Evolutionary conservation across 2,113 vertebrate species (phyloP).

Genomic region (Tragulus kanchil): DNA sequence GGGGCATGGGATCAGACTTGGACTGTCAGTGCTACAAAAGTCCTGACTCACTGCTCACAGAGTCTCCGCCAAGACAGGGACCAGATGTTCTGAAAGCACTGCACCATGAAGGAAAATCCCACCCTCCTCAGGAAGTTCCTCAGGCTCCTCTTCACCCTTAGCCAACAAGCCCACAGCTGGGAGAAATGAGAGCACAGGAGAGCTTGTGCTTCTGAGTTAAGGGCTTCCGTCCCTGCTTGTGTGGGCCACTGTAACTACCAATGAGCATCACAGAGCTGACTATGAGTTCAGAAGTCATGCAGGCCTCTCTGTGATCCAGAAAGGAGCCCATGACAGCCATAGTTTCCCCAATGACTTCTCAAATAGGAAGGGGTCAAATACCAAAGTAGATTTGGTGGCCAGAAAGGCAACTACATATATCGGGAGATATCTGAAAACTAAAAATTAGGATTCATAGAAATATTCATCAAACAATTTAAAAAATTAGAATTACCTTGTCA

Average conservation of each 20-base stretch:
- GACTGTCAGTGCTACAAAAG: neutral
- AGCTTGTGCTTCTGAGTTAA: neutral
- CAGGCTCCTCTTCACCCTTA: neutral
- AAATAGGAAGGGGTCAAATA: neutral
- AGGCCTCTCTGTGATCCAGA: neutral
- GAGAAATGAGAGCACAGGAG: too few species aligned
- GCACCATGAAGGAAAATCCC: neutral
- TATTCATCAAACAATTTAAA: conserved; percentile 32
- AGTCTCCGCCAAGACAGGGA: neutral
- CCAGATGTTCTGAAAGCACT: neutral
- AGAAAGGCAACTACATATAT: neutral
- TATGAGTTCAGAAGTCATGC: neutral
- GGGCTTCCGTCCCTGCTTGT: neutral
- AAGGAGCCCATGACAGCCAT: neutral
- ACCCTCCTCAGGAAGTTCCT: neutral
- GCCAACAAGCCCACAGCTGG: neutral
- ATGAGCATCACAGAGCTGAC: neutral
- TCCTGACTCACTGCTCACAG: neutral
- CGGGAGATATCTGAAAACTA: neutral
- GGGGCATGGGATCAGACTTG: neutral
- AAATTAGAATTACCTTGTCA: conserved; percentile 94
- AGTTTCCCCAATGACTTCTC: neutral
- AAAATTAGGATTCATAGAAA: conserved; percentile 44
- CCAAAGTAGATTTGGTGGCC: neutral
- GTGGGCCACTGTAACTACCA: neutral